Conservation (phyloP, 2,113 vertebrate genomes). For the Oreochromis spilurus region DNA sequence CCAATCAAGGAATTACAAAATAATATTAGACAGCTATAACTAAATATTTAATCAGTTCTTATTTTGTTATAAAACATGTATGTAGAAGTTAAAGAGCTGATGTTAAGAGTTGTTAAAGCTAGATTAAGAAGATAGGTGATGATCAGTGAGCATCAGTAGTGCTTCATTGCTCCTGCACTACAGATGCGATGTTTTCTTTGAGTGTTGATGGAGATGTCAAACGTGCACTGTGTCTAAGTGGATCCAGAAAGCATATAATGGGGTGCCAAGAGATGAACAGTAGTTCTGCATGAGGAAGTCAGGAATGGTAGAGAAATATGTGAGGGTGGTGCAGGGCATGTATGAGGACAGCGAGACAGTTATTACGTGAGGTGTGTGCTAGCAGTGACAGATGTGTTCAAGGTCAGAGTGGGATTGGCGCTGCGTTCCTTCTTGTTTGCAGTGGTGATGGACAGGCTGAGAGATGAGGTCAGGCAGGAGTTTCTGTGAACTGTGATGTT, state of each 20-base stretch:
- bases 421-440: neutral
- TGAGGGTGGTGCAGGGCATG: neutral
- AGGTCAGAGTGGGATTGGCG: neutral
- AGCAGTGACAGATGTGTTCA: neutral
- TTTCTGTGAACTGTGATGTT: neutral
- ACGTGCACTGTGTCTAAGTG: neutral
- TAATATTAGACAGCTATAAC: neutral
- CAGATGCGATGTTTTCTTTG: neutral
- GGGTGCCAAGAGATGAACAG: neutral
- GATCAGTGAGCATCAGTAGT: neutral
- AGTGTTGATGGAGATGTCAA: neutral
- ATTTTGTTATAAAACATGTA: neutral
- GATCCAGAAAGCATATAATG: neutral
- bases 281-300: neutral
- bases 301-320: neutral
- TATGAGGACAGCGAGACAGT: neutral
- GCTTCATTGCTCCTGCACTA: neutral
- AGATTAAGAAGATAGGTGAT: neutral
- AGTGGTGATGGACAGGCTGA: neutral
- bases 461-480: neutral
- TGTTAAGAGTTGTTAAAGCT: neutral
- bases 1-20: neutral
- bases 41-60: neutral
- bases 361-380: neutral
- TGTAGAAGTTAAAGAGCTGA: neutral